Base-by-base conservation (phyloP, 2,113 vertebrate species). In the Nibea albiflora region DNA sequence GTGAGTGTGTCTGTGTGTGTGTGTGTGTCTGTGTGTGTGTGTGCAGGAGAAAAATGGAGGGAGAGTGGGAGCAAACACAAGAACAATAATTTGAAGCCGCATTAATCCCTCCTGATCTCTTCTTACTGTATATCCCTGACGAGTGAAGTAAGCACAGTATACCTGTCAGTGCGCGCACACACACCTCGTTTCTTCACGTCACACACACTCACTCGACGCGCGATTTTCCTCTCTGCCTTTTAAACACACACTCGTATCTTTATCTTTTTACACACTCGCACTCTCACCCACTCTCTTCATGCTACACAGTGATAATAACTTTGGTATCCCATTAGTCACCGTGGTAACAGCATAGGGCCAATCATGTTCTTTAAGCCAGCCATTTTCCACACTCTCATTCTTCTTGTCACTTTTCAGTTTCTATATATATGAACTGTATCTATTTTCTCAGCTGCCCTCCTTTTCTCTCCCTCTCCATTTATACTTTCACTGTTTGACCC, bases 271-370 rank as follows among this genome's bases (percentile, higher is more conserved):
- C 50, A 84, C 79, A 80, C 58, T 67, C 53, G 42, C 42, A 80
- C 22, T 1, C 4, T 73, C 73, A 60, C 31, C 66, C 67, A 56
- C 70, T 62, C 69, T 50, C 65, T 26, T 50, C 68, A 74, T 77
- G n/a, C 78, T 24, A 14, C n/a, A 57, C 46, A 69, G 28, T 39
- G 16, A 71, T 39, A 69, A 74, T 66, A 75, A 78, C 57, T 80
- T 86, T 87, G 65, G 50, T 67, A 80, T 87, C 79, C 81, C 66
- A 91, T 89, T 86, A 90, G 80, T 85, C 65, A 57, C 85, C 69
- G 56, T 81, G 78, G 83, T 67, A 88, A 88, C 84, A 54, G 61
- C 61, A 58, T 14, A 61, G 53, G 61, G 46, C 61, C 84, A 79
- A 68, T 75, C 65, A 62, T 85, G 62, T 68, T 75, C 73, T 73